phyloP scores from a whole-genome alignment of 2,888 invertebrate genomes.

The Parapristionchus giblindavisi region DNA sequence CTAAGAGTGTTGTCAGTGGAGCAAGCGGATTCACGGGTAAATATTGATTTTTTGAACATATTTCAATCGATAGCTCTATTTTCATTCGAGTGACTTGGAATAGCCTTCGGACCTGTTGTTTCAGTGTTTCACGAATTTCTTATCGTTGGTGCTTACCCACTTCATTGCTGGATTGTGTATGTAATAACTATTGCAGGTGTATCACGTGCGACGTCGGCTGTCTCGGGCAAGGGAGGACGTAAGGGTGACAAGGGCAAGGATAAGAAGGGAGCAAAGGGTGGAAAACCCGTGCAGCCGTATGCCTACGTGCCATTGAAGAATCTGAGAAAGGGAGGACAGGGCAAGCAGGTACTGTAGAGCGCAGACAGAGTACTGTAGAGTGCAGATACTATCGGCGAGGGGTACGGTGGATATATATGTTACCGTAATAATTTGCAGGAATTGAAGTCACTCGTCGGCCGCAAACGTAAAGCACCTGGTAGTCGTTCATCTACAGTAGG shows the following conservation, averaged over 20 bases:
- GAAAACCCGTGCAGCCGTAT: conserved; percentile 60
- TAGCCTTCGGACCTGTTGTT: too few relatives aligned
- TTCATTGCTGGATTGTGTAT: too few relatives aligned
- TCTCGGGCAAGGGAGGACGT: conserved; percentile 5
- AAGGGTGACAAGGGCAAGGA: conserved; percentile 44
- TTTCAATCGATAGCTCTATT: not conserved
- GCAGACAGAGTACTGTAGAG: conserved; percentile 9
- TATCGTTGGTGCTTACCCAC: too few relatives aligned
- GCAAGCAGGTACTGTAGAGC: conserved; percentile 43
- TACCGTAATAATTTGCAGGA: conserved; percentile 21
- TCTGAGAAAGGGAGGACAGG: conserved; percentile 43
- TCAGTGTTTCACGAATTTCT: too few relatives aligned
- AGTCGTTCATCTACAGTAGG: conserved; percentile 10
- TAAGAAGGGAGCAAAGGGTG: conserved; percentile 41
- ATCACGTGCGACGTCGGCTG: not conserved
- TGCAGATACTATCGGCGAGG: not conserved
- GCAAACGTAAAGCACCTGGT: conserved; percentile 34
- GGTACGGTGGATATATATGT: not conserved
- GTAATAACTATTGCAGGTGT: not conserved
- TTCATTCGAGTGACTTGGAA: not conserved
- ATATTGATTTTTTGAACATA: not conserved
- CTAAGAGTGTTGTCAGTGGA: conserved; percentile 33
- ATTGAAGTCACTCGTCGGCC: conserved; percentile 30
- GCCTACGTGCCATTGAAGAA: conserved; percentile 59
- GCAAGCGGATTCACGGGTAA: conserved; percentile 1